These are phyloP conservation scores for Julus scanicus DNA, from an alignment of 2,888 invertebrate species.

Conservation along the genomic window DNA sequence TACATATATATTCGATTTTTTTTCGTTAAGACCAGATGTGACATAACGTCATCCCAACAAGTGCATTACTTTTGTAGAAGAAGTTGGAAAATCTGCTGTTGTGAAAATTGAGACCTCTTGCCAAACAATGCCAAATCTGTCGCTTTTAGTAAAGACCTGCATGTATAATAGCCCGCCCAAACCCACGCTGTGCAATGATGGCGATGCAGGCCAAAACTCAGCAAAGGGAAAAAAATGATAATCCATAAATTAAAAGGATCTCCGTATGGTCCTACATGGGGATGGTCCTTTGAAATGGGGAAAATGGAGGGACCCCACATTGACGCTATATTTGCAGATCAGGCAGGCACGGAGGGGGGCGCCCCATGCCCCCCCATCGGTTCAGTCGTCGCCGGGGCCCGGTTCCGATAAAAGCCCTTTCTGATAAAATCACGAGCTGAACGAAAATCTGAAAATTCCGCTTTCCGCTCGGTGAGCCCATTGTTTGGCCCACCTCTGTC, in stretches of 20 bases:
- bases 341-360: neutral
- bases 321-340: neutral
- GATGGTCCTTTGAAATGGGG: neutral
- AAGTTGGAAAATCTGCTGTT: neutral
- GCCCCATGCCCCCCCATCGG: neutral
- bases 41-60: too few relatives aligned
- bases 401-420: constrained; percentile 41
- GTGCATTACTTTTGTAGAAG: too few relatives aligned
- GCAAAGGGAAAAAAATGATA: neutral
- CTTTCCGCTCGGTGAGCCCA: constrained; percentile 25
- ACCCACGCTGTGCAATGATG: neutral
- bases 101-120: neutral
- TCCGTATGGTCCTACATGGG: neutral
- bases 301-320: constrained; percentile 14
- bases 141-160: neutral
- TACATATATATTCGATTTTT: too few relatives aligned
- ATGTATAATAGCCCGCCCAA: neutral
- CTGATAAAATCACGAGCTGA: neutral
- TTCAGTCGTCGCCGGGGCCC: neutral
- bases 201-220: neutral
- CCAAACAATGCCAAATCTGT: neutral
- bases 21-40: too few relatives aligned
- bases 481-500: constrained; percentile 47
- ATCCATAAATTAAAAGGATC: constrained; percentile 17
- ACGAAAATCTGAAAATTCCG: constrained; percentile 41